Base-by-base conservation (phyloP, 2,797 vertebrate species). In the Phoeniculus purpureus region DNA sequence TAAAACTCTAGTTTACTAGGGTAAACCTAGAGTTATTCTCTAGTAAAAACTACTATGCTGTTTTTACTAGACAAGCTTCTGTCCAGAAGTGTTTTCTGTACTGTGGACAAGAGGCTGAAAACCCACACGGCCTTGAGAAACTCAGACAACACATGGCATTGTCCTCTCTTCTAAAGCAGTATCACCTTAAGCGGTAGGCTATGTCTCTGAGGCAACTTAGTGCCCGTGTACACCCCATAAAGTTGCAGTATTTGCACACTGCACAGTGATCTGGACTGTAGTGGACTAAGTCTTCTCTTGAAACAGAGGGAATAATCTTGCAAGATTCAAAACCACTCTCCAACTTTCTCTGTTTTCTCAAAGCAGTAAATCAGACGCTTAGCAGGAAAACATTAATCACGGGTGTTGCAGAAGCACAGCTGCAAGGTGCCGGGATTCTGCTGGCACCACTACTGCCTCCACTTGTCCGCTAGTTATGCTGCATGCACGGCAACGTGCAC, bases 281-380 rank as follows among this genome's bases (percentile, higher is more conserved):
- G 45, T 40, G 29, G 56, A 50, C 51, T 48, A 54, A 56, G 16
- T 91, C 26, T 90, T 87, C 45, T 82, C 65, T 47, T 60, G 56
- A 54, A 87, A 34, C 20, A 61, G 47, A 56, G 74, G 1, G 11
- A 90, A 65, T 21, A 52, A 29, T 43, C 31, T 47, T 91, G 40
- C 62, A 61, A 64, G 29, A 82, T 74, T 92, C 68, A 88, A 60
- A 93, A 89, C 51, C 19, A 18, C n/a, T n/a, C n/a, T n/a, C n/a
- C n/a, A n/a, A n/a, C n/a, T n/a, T n/a, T n/a, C n/a, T n/a, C n/a
- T n/a, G n/a, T n/a, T n/a, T n/a, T n/a, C n/a, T n/a, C n/a, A n/a
- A n/a, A n/a, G n/a, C n/a, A n/a, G n/a, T n/a, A n/a, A n/a, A n/a
- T n/a, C n/a, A n/a, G n/a, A n/a, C n/a, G n/a, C n/a, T n/a, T n/a